Base-by-base conservation (phyloP, 2,113 vertebrate genomes). In the Pygoscelis adeliae region DNA sequence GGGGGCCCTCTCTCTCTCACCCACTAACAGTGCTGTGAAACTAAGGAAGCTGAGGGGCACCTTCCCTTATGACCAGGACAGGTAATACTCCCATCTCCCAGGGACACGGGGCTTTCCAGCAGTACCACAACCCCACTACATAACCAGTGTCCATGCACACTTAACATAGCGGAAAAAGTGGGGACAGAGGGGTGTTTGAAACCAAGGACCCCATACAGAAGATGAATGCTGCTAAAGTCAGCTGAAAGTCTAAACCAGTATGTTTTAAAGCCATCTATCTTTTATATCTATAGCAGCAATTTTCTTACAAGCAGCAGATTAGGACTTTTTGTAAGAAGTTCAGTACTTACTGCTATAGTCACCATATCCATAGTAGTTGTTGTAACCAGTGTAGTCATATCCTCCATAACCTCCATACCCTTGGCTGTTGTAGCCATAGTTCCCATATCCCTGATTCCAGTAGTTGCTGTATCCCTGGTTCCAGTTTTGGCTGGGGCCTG, bases 311-410 rank as follows among this genome's bases (percentile, higher is more conserved):
- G 85, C 76, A 95, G 93, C 95, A 97, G 44, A 91, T 61, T 30
- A 96, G 82, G 96, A 95, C 80, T 89, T 92, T 83, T 85, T 83
- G 30, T 76, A 95, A 79, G 53, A 69, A 96, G 88, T 72, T 98
- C 90, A 94, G 92, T 97, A 99, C 99, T 99, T 98, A 99, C 99
- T 99, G 98, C 99, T 99, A 99, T 99, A 99, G 98, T 99, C 99
- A 98, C 99, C 98, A 97, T 99, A 99, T 98, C 99, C 99, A 93
- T 99, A 99, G 98, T 99, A 99, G 99, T 99, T 99, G 99, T 99
- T 99, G 99, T 99, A 99, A 98, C 99, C 99, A 96, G 99, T 98
- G 98, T 99, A 99, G 98, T 99, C 99, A 96, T 99, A 99, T 97
- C 99, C 99, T 96, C 99, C 99, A 86, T 99, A 99, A 92, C 99